Evolutionary conservation across 1,140 invertebrate species (phyloP).

Genomic region (Gryllus bimaculatus): DNA sequence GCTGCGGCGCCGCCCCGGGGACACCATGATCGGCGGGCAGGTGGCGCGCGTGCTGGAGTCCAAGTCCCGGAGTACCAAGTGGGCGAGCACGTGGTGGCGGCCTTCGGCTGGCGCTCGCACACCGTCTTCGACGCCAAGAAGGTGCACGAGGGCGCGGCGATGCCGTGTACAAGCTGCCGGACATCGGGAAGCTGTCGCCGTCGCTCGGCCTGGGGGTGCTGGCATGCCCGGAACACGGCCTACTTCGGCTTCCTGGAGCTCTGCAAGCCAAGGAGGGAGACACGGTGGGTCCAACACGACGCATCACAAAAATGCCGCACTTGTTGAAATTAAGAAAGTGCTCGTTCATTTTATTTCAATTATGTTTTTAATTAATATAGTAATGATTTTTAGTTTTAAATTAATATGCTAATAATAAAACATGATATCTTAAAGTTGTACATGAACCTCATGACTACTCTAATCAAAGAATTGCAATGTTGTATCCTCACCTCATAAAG

Average conservation of each 20-base stretch:
- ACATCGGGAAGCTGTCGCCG: conserved; percentile 30
- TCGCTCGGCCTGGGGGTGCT: conserved; percentile 33
- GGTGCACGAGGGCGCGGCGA: not conserved
- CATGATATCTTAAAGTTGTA: too few relatives aligned
- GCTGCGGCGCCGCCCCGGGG: conserved; percentile 36
- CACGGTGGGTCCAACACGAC: conserved; percentile 34
- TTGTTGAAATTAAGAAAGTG: too few relatives aligned
- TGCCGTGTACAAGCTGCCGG: conserved; percentile 26
- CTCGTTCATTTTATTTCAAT: too few relatives aligned
- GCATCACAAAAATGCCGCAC: too few relatives aligned
- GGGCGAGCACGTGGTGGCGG: conserved; percentile 38
- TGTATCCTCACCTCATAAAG: too few relatives aligned
- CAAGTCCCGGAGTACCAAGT: conserved; percentile 40
- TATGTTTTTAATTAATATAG: too few relatives aligned
- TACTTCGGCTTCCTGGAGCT: conserved; percentile 61
- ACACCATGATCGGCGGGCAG: conserved; percentile 52
- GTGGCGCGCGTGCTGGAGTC: conserved; percentile 41
- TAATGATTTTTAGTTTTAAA: too few relatives aligned
- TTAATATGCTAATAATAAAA: too few relatives aligned
- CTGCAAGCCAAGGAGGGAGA: conserved; percentile 55
- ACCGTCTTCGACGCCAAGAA: conserved; percentile 32
- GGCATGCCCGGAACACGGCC: conserved; percentile 48
- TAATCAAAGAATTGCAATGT: too few relatives aligned
- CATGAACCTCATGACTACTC: too few relatives aligned
- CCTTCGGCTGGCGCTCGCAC: conserved; percentile 45